Conservation (phyloP, 64 coral and sea anemone genomes). For the Montipora sp. region DNA sequence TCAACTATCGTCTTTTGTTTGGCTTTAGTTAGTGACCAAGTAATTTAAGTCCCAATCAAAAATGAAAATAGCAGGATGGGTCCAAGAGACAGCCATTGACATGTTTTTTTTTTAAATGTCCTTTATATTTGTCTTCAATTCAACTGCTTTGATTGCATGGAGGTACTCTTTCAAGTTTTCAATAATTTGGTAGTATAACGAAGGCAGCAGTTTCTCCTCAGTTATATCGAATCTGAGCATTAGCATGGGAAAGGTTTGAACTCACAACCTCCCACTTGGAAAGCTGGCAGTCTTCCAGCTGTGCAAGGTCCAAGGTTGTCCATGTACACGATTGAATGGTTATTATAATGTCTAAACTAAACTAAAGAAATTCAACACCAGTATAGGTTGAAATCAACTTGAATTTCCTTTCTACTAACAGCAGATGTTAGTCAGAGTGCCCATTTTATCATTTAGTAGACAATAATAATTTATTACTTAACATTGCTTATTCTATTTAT, state of each 20-base stretch:
- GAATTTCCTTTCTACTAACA: slow-evolving; percentile 6
- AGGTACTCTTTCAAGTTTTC: slow-evolving; percentile 21
- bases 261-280: background rate
- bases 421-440: background rate
- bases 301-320: slow-evolving; percentile 16
- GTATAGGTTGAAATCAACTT: slow-evolving; percentile 13
- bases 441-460: background rate
- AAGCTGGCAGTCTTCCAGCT: slow-evolving; percentile 18
- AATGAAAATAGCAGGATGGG: slow-evolving; percentile 23
- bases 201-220: background rate
- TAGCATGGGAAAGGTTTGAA: background rate
- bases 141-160: background rate
- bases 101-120: background rate
- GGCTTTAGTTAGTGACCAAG: background rate
- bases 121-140: background rate
- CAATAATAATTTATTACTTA: slow-evolving; percentile 1
- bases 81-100: background rate
- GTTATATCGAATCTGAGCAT: background rate
- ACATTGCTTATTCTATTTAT: background rate
- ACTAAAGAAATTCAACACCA: slow-evolving; percentile 8
- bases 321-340: slow-evolving; percentile 14
- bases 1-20: slow-evolving; percentile 3
- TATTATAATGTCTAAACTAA: background rate
- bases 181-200: background rate
- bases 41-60: background rate